These are phyloP conservation scores for Leptinotarsa texana DNA, from an alignment of 1,140 invertebrate species.

Conservation along the genomic window DNA sequence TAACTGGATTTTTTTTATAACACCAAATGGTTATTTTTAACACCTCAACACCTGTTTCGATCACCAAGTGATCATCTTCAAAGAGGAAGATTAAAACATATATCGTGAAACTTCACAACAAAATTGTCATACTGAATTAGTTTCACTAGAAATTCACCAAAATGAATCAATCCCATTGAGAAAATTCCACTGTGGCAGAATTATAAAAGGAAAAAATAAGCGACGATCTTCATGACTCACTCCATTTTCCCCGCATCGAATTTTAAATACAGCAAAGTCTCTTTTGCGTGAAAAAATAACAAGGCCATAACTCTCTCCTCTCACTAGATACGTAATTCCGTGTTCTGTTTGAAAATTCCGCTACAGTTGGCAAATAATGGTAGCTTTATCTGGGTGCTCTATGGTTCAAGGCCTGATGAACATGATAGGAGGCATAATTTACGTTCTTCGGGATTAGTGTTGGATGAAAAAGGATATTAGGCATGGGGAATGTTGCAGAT, in stretches of 20 bases:
- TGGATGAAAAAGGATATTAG: not conserved
- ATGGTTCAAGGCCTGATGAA: not conserved
- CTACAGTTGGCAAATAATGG: conserved; percentile 5
- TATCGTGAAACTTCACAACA: too few relatives aligned
- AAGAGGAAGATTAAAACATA: too few relatives aligned
- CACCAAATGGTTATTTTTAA: too few relatives aligned
- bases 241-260: not conserved
- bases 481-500: not conserved
- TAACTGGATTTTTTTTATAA: too few relatives aligned
- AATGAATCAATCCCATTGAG: too few relatives aligned
- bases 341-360: conserved; percentile 3
- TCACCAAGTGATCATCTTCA: too few relatives aligned
- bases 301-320: not conserved
- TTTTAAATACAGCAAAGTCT: conserved; percentile 1
- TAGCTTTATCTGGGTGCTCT: not conserved
- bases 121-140: too few relatives aligned
- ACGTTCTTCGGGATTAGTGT: not conserved
- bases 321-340: conserved; percentile 1
- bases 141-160: too few relatives aligned
- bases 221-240: not conserved
- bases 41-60: too few relatives aligned
- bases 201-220: not conserved
- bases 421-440: not conserved
- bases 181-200: too few relatives aligned
- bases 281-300: conserved; percentile 3